Conservation (phyloP, 2,888 invertebrate species). For the Agonum fuliginosum region DNA sequence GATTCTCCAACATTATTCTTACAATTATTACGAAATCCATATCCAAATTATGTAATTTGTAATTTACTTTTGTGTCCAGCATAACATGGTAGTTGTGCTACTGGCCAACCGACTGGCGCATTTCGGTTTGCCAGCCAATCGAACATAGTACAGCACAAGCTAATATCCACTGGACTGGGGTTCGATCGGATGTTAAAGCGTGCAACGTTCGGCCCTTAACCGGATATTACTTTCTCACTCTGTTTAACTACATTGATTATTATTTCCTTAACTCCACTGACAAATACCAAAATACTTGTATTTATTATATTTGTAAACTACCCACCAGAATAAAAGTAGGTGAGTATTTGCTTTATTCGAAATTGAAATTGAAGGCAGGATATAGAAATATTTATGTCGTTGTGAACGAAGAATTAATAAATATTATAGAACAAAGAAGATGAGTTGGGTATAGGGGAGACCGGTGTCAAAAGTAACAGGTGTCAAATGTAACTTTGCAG, state of each 20-base stretch:
- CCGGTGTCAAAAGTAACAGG: no score
- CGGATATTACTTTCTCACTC: slow-evolving; percentile 46
- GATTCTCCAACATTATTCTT: no score
- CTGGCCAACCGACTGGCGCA: neutral
- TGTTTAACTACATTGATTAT: slow-evolving; percentile 32
- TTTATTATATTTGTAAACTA: neutral
- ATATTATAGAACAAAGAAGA: no score
- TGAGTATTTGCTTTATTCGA: neutral
- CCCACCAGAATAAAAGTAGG: neutral
- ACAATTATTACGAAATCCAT: no score
- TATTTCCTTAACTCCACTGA: slow-evolving; percentile 15
- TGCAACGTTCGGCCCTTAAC: neutral
- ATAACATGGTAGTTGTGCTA: no score
- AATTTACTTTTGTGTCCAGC: no score
- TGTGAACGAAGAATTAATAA: neutral
- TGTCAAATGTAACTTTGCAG: no score
- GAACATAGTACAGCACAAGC: neutral
- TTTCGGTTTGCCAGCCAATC: neutral
- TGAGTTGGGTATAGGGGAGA: no score
- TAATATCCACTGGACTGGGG: slow-evolving; percentile 44
- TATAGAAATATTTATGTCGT: neutral
- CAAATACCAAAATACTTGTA: neutral
- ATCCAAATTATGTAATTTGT: neutral
- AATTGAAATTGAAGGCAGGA: neutral
- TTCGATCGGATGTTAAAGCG: slow-evolving; percentile 43